Conservation (phyloP, 2,888 invertebrate species). For the Penaeus monodon region DNA sequence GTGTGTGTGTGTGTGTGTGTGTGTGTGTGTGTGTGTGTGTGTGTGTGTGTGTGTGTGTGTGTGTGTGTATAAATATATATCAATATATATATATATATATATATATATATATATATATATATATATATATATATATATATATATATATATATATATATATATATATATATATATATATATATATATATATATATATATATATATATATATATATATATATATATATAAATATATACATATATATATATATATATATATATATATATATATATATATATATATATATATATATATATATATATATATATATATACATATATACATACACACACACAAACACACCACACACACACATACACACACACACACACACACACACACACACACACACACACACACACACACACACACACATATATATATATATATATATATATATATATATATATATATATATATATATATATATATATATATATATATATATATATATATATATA, state of each 20-base stretch:
- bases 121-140: neutral
- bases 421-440: conserved; percentile 21
- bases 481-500: neutral
- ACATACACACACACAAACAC: neutral
- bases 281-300: conserved; percentile 32
- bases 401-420: neutral
- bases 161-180: neutral
- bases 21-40: neutral
- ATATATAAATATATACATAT: conserved; percentile 14
- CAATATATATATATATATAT: conserved; percentile 18
- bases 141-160: too few relatives aligned
- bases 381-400: neutral
- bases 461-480: conserved; percentile 6
- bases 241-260: conserved; percentile 2
- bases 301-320: conserved; percentile 12
- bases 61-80: neutral
- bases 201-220: conserved; percentile 18
- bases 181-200: conserved; percentile 5
- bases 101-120: conserved; percentile 17
- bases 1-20: neutral
- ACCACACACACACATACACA: neutral
- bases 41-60: neutral
- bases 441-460: conserved; percentile 21
- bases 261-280: conserved; percentile 26
- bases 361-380: too few relatives aligned